phyloP scores from a whole-genome alignment of 2,888 invertebrate genomes.

The Carabus problematicus region DNA sequence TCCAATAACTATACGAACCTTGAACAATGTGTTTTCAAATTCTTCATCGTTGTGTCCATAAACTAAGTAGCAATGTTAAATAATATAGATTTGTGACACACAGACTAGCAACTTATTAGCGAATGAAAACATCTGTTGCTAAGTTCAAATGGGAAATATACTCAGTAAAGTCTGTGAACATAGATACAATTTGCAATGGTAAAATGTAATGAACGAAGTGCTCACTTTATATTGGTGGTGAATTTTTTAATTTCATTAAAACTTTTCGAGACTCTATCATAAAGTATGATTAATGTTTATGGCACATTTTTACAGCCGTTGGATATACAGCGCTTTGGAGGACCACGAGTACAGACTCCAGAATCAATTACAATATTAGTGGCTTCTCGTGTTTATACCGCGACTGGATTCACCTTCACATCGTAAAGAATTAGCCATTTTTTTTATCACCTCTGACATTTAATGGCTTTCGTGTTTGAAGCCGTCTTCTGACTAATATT shows the following conservation, averaged over 20 bases:
- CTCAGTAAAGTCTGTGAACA: no score
- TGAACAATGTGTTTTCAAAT: no score
- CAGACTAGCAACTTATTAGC: no score
- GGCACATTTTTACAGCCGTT: constrained; percentile 26
- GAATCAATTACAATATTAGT: constrained; percentile 34
- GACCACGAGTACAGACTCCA: constrained; percentile 21
- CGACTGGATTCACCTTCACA: constrained; percentile 4
- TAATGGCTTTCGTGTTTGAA: background rate
- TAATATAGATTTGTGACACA: no score
- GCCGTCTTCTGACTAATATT: background rate
- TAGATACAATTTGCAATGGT: background rate
- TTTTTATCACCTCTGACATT: constrained; percentile 11
- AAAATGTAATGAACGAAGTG: constrained; percentile 26
- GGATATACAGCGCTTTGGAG: constrained; percentile 14
- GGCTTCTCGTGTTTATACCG: constrained; percentile 17
- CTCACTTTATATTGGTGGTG: constrained; percentile 21
- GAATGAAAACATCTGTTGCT: no score
- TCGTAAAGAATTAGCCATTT: constrained; percentile 13
- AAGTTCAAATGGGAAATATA: no score
- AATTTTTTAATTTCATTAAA: constrained; percentile 40
- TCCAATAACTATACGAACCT: no score
- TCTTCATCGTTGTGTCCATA: no score
- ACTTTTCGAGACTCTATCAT: constrained; percentile 32
- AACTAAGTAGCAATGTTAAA: no score
- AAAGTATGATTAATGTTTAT: constrained; percentile 42